Conservation (phyloP, 2,113 vertebrate species). For the Nerophis ophidion region DNA sequence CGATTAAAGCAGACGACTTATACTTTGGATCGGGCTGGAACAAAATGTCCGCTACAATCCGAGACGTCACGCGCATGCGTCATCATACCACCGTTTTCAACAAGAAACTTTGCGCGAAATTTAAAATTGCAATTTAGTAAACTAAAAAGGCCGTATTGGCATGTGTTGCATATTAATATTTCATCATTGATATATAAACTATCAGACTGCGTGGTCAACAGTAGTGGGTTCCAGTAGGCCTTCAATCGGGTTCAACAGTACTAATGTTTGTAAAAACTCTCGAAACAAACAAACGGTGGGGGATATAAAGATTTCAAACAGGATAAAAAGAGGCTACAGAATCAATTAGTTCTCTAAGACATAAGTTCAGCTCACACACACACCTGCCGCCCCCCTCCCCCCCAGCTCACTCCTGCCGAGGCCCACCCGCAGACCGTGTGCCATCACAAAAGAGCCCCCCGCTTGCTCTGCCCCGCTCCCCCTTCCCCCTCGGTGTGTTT, state of each 20-base stretch:
- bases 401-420: constrained; percentile 75
- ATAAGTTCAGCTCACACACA: constrained; percentile 29
- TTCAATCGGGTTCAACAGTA: constrained; percentile 39
- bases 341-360: constrained; percentile 60
- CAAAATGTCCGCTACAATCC: too few species aligned
- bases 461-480: constrained; percentile 30
- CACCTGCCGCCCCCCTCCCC: constrained; percentile 51
- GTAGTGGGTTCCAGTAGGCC: too few species aligned
- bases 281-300: constrained; percentile 38
- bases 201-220: too few species aligned
- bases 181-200: too few species aligned
- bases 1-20: too few species aligned
- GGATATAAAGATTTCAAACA: background rate
- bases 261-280: constrained; percentile 42
- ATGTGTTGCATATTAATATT: too few species aligned
- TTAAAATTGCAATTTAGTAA: too few species aligned
- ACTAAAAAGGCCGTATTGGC: too few species aligned
- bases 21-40: too few species aligned
- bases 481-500: constrained; percentile 30
- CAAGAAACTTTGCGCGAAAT: too few species aligned
- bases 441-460: constrained; percentile 77
- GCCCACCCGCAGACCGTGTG: constrained; percentile 81
- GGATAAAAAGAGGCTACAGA: constrained; percentile 52
- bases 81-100: too few species aligned
- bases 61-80: too few species aligned